Percentiles rank a stretch among this genome's conserved stretches.
phyloP scores from a whole-genome alignment of 2,113 vertebrate species.

The Carassius gibelio region DNA sequence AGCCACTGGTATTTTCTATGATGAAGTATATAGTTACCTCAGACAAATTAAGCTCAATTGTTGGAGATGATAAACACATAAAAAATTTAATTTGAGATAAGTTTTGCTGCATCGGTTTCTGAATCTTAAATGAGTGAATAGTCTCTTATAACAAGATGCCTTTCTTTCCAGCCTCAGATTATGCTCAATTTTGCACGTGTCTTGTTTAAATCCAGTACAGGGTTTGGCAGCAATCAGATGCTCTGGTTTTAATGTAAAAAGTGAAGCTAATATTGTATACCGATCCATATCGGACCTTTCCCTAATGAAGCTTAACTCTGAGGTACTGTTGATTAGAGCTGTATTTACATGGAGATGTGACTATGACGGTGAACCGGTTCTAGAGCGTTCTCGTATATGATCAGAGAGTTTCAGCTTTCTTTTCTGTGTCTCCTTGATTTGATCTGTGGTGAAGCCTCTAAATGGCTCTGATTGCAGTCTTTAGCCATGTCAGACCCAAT shows the following conservation, averaged over 20 bases:
- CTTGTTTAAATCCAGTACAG: neutral
- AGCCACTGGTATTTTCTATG: conserved; percentile 4
- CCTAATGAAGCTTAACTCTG: conserved; percentile 8
- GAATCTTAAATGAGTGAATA: conserved; percentile 15
- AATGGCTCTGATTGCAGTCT: conserved; percentile 79
- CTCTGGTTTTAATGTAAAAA: conserved; percentile 20
- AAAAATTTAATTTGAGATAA: conserved; percentile 10
- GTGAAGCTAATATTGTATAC: conserved; percentile 28
- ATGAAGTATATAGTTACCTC: conserved; percentile 46
- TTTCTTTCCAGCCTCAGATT: neutral
- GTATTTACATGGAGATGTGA: conserved; percentile 26
- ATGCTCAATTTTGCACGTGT: neutral
- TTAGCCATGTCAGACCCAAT: conserved; percentile 81
- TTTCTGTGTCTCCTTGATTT: conserved; percentile 74
- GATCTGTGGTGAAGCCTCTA: conserved; percentile 76
- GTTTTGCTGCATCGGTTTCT: neutral
- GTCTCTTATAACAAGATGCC: neutral
- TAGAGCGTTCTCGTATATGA: too few species aligned
- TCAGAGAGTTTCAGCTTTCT: conserved; percentile 67
- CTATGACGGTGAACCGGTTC: too few species aligned
- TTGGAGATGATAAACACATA: conserved; percentile 33
- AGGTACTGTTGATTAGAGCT: conserved; percentile 9
- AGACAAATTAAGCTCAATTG: conserved; percentile 22
- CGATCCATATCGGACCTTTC: neutral
- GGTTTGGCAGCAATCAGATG: conserved; percentile 6